Evolutionary conservation across 2,797 vertebrate species (phyloP).

Genomic region (Macropus fuliginosus): DNA sequence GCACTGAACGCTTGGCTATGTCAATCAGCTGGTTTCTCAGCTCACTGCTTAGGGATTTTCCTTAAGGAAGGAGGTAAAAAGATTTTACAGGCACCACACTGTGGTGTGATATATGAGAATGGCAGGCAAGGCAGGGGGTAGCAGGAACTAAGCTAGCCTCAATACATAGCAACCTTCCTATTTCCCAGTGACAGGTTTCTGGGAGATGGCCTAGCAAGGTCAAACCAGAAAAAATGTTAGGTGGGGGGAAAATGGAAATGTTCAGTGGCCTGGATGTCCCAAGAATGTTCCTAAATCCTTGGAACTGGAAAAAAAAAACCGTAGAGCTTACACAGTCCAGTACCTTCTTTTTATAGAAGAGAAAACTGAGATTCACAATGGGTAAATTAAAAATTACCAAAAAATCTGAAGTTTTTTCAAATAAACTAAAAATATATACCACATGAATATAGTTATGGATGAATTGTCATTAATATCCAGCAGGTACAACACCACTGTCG

Average conservation of each 20-base stretch:
- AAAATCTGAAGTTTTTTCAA: not conserved
- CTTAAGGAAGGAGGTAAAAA: slow-evolving; percentile 74
- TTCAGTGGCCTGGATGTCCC: not conserved
- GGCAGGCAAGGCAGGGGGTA: not conserved
- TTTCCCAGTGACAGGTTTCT: not conserved
- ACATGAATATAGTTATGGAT: not conserved
- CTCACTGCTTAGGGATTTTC: not conserved
- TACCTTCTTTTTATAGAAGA: not conserved
- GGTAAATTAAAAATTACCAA: not conserved
- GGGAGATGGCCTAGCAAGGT: not conserved
- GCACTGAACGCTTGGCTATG: not conserved
- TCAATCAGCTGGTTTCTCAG: rapidly evolving
- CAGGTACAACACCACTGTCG: not conserved
- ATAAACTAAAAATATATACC: not conserved
- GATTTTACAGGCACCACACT: slow-evolving; percentile 50
- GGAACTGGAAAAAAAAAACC: not conserved
- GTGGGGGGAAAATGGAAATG: not conserved
- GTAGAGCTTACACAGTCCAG: not conserved
- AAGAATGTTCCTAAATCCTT: not conserved
- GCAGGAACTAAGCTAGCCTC: not conserved
- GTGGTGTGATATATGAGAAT: slow-evolving; percentile 1
- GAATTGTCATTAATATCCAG: not conserved
- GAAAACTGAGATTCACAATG: not conserved
- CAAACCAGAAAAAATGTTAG: not conserved
- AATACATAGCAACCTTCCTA: not conserved